Conservation (phyloP, 1,140 invertebrate genomes). For the Drosophila persimilis region DNA sequence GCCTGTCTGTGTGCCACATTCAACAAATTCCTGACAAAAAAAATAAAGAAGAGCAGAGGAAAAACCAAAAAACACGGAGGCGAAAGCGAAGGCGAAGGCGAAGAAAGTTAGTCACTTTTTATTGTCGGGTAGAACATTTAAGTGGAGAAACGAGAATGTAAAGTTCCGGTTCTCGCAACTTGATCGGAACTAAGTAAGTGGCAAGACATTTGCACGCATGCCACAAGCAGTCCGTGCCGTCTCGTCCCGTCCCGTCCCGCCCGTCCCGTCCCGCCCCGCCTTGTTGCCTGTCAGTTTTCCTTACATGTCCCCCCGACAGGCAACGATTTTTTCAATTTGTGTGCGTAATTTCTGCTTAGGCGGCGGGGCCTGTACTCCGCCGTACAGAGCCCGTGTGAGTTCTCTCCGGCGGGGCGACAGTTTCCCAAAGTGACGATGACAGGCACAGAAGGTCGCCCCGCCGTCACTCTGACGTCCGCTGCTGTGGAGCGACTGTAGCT, state of each 20-base stretch:
- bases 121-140: conserved; percentile 63
- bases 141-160: conserved; percentile 58
- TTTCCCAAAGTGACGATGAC: conserved; percentile 47
- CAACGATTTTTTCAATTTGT: conserved; percentile 54
- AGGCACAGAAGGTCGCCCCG: conserved; percentile 13
- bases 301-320: conserved; percentile 1
- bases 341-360: conserved; percentile 38
- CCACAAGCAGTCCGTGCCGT: conserved; percentile 33
- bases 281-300: conserved; percentile 40
- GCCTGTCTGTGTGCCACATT: conserved; percentile 9
- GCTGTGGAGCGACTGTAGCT: conserved; percentile 13
- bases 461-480: conserved; percentile 44
- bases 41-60: too few species aligned
- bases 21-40: conserved; percentile 29
- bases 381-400: conserved; percentile 24
- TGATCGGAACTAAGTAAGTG: conserved; percentile 77
- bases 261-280: background rate
- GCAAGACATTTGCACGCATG: conserved; percentile 71
- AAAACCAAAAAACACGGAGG: too few species aligned
- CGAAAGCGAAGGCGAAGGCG: background rate
- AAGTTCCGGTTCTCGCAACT: conserved; percentile 54
- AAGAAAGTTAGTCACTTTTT: conserved; percentile 68
- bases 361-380: conserved; percentile 8
- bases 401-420: conserved; percentile 53
- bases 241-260: background rate